These are phyloP conservation scores for Zapornia atra DNA, from an alignment of 2,113 vertebrate genomes.

Conservation along the genomic window DNA sequence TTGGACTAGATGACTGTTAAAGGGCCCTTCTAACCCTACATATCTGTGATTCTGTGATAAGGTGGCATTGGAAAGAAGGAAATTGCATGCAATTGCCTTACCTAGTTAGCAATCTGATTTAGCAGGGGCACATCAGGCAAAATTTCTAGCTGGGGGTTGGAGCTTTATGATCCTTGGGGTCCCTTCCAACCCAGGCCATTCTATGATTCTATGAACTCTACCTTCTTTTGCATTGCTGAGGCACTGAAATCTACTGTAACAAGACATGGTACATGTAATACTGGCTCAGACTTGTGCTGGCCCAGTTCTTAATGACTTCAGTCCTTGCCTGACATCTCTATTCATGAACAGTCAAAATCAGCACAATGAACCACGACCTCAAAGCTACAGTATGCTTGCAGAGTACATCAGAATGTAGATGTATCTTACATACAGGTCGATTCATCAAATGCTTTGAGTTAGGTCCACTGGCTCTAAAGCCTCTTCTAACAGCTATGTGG, in stretches of 20 bases:
- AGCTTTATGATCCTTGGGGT: too few relatives aligned
- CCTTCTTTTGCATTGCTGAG: not conserved
- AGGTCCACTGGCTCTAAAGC: not conserved
- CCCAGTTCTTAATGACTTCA: not conserved
- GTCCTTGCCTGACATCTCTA: not conserved
- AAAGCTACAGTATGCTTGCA: not conserved
- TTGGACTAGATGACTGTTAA: too few relatives aligned
- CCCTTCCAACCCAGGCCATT: too few relatives aligned
- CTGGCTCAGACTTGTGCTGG: not conserved
- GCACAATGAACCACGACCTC: not conserved
- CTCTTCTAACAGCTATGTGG: not conserved
- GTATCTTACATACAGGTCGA: not conserved
- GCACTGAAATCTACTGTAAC: not conserved
- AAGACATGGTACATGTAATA: fast-evolving
- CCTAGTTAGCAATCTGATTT: too few relatives aligned
- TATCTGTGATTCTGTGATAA: too few relatives aligned
- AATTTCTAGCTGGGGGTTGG: too few relatives aligned
- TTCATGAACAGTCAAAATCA: not conserved
- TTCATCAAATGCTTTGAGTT: not conserved
- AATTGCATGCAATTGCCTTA: too few relatives aligned
- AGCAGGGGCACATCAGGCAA: too few relatives aligned
- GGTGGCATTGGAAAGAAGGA: too few relatives aligned
- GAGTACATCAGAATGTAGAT: not conserved
- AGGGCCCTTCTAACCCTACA: too few relatives aligned
- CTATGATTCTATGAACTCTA: not conserved